Evolutionary conservation across 1,140 invertebrate species (phyloP), one percentile per base, ranked within the genome.

Genomic region (Marisa cornuarietis): DNA sequence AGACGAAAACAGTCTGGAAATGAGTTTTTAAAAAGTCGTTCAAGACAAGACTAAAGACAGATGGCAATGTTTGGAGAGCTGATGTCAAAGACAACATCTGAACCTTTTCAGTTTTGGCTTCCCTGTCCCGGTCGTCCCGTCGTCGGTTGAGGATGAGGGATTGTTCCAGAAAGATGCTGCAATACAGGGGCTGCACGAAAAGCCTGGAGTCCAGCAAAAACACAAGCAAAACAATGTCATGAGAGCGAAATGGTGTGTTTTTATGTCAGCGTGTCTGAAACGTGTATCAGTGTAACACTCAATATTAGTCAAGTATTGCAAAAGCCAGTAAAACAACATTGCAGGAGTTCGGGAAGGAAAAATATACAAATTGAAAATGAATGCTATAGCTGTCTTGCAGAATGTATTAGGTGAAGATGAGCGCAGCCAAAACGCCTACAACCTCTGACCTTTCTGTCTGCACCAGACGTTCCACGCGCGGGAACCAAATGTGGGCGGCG

Each of bases 121-220:
- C 85, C 69, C 84, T 78, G 75, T 96, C 95, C 87, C 97, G 95
- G 90, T 99, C 97, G 87, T 99, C 96, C 77, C 96, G 93, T 85
- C 96, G 94, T 82, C 98, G 92, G 90, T 99, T 99, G 52, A 99
- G 91, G 20, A 96, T 96, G 91, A 99, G 93, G 6, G 97, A 98
- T 91, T 99, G 98, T 91, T 99, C 98, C 79, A 99, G 96, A 18
- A 99, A 92, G 13, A 97, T 89, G 0, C 95, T 95, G 87, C 96
- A 95, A 91, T 99, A 99, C 95, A 99, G 97, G 0, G 98, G 98
- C 24, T 95, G 93, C 0, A 99, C 95, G 85, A 99, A 99, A 16
- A 99, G 91, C 79, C 92, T 93, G 83, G 11, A n/a, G n/a, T n/a
- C n/a, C n/a, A n/a, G n/a, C n/a, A n/a, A 42, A 76, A 26, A 49